Base-by-base conservation (phyloP, 2,888 invertebrate genomes). In the Acheta domesticus region DNA sequence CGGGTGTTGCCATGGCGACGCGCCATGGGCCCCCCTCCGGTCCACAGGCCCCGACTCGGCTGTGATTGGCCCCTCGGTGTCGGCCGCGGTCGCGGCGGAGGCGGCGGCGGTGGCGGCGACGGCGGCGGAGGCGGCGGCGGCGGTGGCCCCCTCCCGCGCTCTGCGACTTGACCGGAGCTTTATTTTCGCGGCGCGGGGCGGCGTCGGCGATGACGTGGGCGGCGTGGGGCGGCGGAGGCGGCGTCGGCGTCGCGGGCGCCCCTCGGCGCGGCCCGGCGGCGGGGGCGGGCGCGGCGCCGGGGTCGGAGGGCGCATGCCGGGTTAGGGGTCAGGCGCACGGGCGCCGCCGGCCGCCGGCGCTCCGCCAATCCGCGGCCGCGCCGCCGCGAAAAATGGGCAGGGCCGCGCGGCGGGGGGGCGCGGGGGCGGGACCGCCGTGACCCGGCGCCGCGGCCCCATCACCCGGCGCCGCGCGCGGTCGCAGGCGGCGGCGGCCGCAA, bases 401-500 rank as follows among this genome's bases (percentile, higher is more conserved):
- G 74, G 19, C 36, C 36, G 16, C 21, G 16, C 50, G 12, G 50
- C 49, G 73, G 62, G 73, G 75, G 50, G 77, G 50, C 21, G 48
- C 16, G 20, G 21, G n/a, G 75, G n/a, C 20, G 16, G 23, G 75
- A 36, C 20, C 16, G 23, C 21, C 75, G 75, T 23, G 20, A 36
- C 75, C 75, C 23, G 36, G 75, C 75, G 75, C 75, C 75, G 75
- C 75, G 21, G 74, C 21, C 74, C n/a, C 74, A n/a, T 21, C 74
- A n/a, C 21, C 82, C 74, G 82, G 79, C 12, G 82, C 79, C 81
- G 80, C 82, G 50, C 80, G 81, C 73, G 80, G 36, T 79, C 20
- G 79, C 82, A 20, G 78, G 78, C 14, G 80, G 50, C 62, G 81
- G 79, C 77, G 85, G 87, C 86, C n/a, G n/a, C n/a, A n/a, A n/a